Base-by-base conservation (phyloP, 1,140 invertebrate species). In the Phymastichus coffea region DNA sequence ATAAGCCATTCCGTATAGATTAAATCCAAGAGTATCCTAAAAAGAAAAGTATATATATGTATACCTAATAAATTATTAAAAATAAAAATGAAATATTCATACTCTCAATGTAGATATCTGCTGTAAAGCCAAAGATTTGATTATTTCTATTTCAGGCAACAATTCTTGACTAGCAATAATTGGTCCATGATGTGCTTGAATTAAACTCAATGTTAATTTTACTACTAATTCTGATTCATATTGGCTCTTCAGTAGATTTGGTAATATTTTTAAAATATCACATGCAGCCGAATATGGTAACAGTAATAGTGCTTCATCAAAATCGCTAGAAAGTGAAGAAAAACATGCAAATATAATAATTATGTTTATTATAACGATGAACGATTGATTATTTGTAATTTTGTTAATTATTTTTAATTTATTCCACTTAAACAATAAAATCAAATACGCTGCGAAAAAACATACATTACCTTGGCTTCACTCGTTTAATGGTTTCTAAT, bases 281-380 rank as follows among this genome's bases (percentile, higher is more conserved):
- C 87, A 87, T 0, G 94, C 91, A 51, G 86, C 84, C 22, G 86
- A 83, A 70, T 95, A 94, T 17, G 95, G 93, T 22, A 98, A 77
- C 8, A 96, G 78, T 0, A 98, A 71, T 2, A 98, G 78, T 0
- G 92, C 85, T 79, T 97, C 93, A 76, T 98, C 94, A 38, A 98
- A 77, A 72, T 98, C 94, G 75, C 94, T 93, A n/a, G n/a, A n/a
- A n/a, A n/a, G n/a, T n/a, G 71, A 81, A 67, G 52, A 61, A 33
- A 33, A 33, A 33, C 12, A 66, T 61, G 15, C 7, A 57, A 55
- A 49, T 28, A 43, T 6, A 35, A 51, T 35, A 23, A 46, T 53
- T 47, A 49, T n/a, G n/a, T n/a, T n/a, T n/a, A n/a, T n/a, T n/a
- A n/a, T n/a, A n/a, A n/a, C n/a, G n/a, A n/a, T n/a, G n/a, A n/a